These are phyloP conservation scores for Drosophila santomea DNA, from an alignment of 1,140 invertebrate species.

Conservation along the genomic window DNA sequence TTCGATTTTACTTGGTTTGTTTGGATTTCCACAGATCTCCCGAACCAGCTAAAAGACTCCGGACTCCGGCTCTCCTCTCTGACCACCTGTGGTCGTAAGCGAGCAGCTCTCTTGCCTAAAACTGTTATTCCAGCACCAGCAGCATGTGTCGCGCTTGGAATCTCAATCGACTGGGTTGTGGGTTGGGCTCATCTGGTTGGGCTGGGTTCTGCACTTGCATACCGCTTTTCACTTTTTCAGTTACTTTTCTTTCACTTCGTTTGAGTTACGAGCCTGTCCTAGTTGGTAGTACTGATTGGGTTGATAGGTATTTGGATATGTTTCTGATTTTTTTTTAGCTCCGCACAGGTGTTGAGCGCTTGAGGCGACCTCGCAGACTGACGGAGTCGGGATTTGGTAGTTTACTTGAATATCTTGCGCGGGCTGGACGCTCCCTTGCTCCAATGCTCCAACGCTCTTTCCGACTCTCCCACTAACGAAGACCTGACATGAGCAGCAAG, in stretches of 20 bases:
- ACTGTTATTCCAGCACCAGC: conserved; percentile 38
- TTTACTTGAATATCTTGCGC: conserved; percentile 34
- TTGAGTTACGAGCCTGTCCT: conserved; percentile 17
- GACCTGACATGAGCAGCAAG: conserved; percentile 65
- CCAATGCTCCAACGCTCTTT: not conserved
- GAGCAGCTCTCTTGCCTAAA: conserved; percentile 34
- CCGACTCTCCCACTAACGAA: conserved; percentile 7
- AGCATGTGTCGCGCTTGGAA: conserved; percentile 38
- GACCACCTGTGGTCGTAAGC: conserved; percentile 8
- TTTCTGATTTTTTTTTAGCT: not conserved
- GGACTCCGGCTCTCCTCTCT: conserved; percentile 1
- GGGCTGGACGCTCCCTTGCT: conserved; percentile 12
- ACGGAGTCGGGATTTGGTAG: conserved; percentile 31
- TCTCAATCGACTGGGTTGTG: conserved; percentile 36
- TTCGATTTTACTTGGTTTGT: conserved; percentile 36
- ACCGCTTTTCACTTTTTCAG: conserved; percentile 25
- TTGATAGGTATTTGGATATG: not conserved
- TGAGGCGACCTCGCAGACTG: conserved; percentile 68
- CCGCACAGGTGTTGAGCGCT: conserved; percentile 38
- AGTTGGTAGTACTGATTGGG: conserved; percentile 18
- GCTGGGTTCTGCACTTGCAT: conserved; percentile 35
- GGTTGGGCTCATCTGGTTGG: conserved; percentile 30
- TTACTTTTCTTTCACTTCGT: conserved; percentile 37
- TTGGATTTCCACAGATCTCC: conserved; percentile 35
- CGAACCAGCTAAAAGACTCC: conserved; percentile 28